phyloP scores from a whole-genome alignment of 2,888 invertebrate genomes.

The Polietes domitor region DNA sequence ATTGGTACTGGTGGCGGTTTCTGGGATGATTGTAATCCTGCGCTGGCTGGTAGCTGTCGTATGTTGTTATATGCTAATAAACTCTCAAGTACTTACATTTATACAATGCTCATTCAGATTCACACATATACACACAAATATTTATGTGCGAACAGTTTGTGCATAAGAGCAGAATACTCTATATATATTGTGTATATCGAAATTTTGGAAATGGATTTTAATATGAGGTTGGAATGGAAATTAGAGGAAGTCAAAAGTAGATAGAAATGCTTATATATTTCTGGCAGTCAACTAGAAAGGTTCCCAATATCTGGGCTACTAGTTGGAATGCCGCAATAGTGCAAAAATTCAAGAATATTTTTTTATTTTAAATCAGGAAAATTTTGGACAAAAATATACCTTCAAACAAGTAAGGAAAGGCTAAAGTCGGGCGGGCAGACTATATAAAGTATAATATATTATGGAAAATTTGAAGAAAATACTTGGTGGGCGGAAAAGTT shows the following conservation, averaged over 20 bases:
- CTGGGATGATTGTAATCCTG: conserved; percentile 6
- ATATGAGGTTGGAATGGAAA: background rate
- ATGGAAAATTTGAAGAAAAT: too few relatives aligned
- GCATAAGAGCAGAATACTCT: background rate
- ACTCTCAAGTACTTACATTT: conserved; percentile 60
- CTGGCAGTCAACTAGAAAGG: too few relatives aligned
- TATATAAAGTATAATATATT: too few relatives aligned
- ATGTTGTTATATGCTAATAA: conserved; percentile 66
- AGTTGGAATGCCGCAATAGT: too few relatives aligned
- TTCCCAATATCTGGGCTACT: too few relatives aligned
- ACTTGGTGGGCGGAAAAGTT: too few relatives aligned
- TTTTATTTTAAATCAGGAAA: too few relatives aligned
- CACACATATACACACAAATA: background rate
- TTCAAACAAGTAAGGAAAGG: too few relatives aligned
- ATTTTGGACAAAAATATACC: too few relatives aligned
- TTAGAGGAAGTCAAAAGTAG: background rate
- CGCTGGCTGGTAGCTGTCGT: conserved; percentile 33
- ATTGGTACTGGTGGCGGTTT: background rate
- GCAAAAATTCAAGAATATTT: too few relatives aligned
- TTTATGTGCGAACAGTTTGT: background rate
- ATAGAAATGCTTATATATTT: too few relatives aligned
- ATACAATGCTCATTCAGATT: conserved; percentile 33
- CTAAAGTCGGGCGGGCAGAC: too few relatives aligned
- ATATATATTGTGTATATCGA: background rate
- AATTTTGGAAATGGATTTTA: background rate